Evolutionary conservation across 2,888 invertebrate genomes (phyloP), one percentile per base, ranked within the genome.

Genomic region (Baronia brevicornis): DNA sequence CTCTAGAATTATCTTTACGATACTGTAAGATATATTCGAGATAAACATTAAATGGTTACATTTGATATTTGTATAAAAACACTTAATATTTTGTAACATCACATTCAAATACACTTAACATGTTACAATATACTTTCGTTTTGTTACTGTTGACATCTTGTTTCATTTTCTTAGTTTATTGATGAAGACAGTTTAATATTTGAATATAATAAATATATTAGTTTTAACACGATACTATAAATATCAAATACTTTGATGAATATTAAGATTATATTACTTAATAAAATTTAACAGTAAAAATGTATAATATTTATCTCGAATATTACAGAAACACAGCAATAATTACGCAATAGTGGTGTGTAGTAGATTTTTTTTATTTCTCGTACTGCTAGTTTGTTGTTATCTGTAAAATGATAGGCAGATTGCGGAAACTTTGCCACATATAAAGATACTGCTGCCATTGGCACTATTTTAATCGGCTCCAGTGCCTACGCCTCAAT

Each of bases 301-400:
- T 30, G 1, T 27, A 44, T 29, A 40, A 41, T 44, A 39, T 41
- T 47, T 40, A 46, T 47, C 43, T 38, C 36, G 39, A 38, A 43
- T 35, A 36, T 37, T 41, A 27, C 22, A 38, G 40, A 42, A 65
- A 53, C 43, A 63, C 74, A 82, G 79, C 80, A 80, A 79, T 78
- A 82, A 82, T 72, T 53, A 69, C 53, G 70, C 77, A 75, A 73
- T 80, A 80, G 35, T 15, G 75, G 57, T 71, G 74, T 72, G 60
- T 70, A 43, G 69, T 67, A 59, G 57, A 46, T 8, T 43, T 40
- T 46, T 61, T 70, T 67, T 39, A 53, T 68, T 75, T 73, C 35
- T 41, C 43, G 68, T 75, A 75, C 77, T 58, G 80, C 80, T 82
- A 82, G 80, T 60, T 55, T 59, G 56, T 62, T 67, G 57, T 70